Percentiles rank a stretch among this genome's conserved stretches.
These are phyloP conservation scores for Napeogenes inachia DNA, from an alignment of 2,888 invertebrate genomes.

Conservation along the genomic window DNA sequence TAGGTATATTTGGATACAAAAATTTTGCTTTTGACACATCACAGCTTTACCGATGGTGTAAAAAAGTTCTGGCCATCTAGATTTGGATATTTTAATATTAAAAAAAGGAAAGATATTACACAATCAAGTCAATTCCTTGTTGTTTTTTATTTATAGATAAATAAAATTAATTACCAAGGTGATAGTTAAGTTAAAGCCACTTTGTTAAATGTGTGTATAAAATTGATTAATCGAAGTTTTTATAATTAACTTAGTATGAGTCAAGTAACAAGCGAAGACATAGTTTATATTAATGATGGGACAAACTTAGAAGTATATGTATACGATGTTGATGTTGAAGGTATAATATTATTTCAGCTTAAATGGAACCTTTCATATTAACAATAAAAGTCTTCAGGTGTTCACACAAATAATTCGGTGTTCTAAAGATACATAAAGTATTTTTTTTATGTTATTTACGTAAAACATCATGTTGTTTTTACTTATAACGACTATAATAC, in stretches of 20 bases:
- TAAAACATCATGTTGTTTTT: no score
- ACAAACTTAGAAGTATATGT: constrained; percentile 21
- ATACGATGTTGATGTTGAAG: constrained; percentile 23
- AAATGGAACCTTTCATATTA: no score
- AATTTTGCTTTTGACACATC: no score
- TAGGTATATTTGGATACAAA: no score
- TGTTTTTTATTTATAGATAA: constrained; percentile 31
- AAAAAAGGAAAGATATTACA: constrained; percentile 12
- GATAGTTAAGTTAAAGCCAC: constrained; percentile 32
- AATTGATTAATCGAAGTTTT: background rate
- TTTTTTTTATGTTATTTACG: no score
- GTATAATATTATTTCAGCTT: constrained; percentile 10
- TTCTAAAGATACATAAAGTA: background rate
- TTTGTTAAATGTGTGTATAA: background rate
- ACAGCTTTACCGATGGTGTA: no score
- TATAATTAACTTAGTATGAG: constrained; percentile 16
- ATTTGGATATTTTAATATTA: constrained; percentile 16
- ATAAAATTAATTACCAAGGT: constrained; percentile 49
- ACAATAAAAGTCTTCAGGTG: no score
- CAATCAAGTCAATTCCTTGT: constrained; percentile 1
- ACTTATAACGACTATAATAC: no score
- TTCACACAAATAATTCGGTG: background rate
- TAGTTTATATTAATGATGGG: constrained; percentile 13
- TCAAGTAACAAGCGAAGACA: constrained; percentile 14
- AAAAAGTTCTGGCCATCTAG: constrained; percentile 30